Base-by-base conservation (phyloP, 2,113 vertebrate species). In the Petrocephalus zakoni region DNA sequence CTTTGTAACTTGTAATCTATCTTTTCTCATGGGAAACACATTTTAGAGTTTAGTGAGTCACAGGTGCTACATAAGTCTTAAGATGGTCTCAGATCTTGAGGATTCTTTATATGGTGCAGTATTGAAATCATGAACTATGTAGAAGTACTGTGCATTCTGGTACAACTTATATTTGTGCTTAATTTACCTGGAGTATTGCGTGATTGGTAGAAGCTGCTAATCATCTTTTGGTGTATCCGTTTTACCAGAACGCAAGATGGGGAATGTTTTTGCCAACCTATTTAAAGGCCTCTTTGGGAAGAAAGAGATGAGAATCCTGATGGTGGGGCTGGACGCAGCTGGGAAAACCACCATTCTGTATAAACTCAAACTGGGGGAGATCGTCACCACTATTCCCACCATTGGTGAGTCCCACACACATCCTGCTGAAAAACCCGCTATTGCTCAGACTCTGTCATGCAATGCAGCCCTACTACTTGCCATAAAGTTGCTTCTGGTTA, bases 331-430 rank as follows among this genome's bases (percentile, higher is more conserved):
- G 88, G 97, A 97, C 89, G 96, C 96, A 51, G 96, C 96, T 56
- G 96, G 96, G 81, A 97, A 97, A 91, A 97, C 96, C 55, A 97
- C 96, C 87, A 96, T 97, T 91, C 91, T 97, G 52, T 97, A 97
- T 93, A 97, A 97, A 89, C 91, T 97, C 84, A 97, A 97, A 92
- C 93, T 97, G 89, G 96, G 96, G 89, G 96, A 97, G 94, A 95
- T 96, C 6, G 96, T 97, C 87, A 97, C 96, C 56, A 96, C 96
- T 5, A 96, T 97, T 90, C 96, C 96, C 19, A 96, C 96, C n/a
- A 96, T 96, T 72, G 96, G 97, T 97, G 91, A 92, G 90, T 81
- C 4, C 17, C 56, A 42, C 55, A 9, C 85, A 5, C 47, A 15
- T 58, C 17, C 25, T 3, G 1, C 55, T 9, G 9, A 37, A 7